A percentile compares a stretch with the other conserved stretches of the same genome.
These are phyloP conservation scores for Chaitophorus viminalis DNA, from an alignment of 2,888 invertebrate species.

Conservation along the genomic window DNA sequence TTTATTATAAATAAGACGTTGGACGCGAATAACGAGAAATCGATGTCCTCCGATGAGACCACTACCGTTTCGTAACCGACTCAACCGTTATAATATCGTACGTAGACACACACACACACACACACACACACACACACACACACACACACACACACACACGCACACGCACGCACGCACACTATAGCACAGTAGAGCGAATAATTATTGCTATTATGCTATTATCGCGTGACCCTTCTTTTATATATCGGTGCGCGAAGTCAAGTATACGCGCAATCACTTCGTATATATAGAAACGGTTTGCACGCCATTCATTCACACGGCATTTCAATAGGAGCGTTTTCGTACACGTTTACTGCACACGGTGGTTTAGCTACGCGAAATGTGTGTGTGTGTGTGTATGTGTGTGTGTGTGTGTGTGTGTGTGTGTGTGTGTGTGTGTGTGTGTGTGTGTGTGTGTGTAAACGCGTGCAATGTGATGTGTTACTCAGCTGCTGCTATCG, in stretches of 20 bases:
- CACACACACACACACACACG: too few relatives aligned
- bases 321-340: neutral
- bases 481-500: neutral
- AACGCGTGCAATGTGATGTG: neutral
- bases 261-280: neutral
- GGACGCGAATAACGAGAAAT: neutral
- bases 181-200: neutral
- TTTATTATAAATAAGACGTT: neutral
- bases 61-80: neutral
- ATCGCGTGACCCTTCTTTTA: constrained; percentile 13
- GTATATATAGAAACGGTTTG: neutral
- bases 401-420: neutral
- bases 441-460: neutral
- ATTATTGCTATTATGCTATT: neutral
- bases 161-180: too few relatives aligned
- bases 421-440: neutral
- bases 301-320: neutral
- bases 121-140: too few relatives aligned
- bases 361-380: neutral
- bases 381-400: neutral
- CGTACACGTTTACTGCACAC: neutral
- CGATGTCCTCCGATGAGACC: neutral
- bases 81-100: neutral
- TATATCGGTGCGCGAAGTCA: neutral
- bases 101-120: too few relatives aligned